These are phyloP conservation scores for Marasmarcha lunaedactyla DNA, from an alignment of 2,888 invertebrate species.

Conservation along the genomic window DNA sequence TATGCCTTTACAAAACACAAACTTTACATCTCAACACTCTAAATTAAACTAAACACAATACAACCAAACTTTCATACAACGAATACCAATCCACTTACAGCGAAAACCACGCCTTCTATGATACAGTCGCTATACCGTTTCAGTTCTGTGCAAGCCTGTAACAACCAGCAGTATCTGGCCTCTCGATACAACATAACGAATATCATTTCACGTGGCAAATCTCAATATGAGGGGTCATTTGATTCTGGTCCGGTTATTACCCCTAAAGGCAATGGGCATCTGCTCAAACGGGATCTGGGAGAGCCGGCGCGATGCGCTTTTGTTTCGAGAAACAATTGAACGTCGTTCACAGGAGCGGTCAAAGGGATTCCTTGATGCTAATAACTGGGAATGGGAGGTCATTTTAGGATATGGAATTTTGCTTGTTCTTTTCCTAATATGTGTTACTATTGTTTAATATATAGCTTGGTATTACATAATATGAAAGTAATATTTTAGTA, in stretches of 20 bases:
- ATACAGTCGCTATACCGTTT: slow-evolving; percentile 47
- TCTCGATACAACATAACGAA: background rate
- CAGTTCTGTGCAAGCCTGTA: slow-evolving; percentile 36
- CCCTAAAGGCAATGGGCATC: slow-evolving; percentile 38
- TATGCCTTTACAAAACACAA: background rate
- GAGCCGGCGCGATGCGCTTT: slow-evolving; percentile 31
- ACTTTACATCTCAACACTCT: slow-evolving; percentile 23
- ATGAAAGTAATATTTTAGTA: no score
- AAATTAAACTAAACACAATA: no score
- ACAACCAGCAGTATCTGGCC: slow-evolving; percentile 21
- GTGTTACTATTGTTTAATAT: no score
- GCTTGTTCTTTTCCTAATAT: no score
- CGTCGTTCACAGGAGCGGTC: no score
- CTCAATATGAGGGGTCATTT: slow-evolving; percentile 17
- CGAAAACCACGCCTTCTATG: slow-evolving; percentile 50
- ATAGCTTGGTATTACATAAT: no score
- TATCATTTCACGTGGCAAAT: no score
- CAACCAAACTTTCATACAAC: no score
- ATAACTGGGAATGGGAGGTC: no score
- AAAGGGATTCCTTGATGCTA: no score
- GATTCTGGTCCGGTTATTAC: slow-evolving; percentile 19
- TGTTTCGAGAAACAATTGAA: slow-evolving; percentile 22
- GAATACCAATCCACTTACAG: no score
- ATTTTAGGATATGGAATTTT: no score
- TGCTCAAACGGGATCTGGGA: slow-evolving; percentile 35